phyloP scores from a whole-genome alignment of 2,797 vertebrate genomes.

The Furcifer pardalis region DNA sequence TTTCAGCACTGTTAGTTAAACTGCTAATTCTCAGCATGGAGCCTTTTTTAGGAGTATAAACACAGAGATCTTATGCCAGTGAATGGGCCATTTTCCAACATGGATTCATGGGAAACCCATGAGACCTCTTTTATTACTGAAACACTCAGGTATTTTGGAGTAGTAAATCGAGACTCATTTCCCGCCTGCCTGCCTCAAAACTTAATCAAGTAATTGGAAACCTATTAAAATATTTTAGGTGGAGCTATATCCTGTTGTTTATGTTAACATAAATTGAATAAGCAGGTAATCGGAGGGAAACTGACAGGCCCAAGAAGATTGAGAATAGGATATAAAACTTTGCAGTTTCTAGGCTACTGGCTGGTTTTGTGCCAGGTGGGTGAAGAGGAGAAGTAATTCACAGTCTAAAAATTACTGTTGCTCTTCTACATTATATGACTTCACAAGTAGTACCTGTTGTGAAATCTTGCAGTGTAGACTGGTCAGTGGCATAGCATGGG shows the following conservation, averaged over 20 bases:
- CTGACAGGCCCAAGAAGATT: background rate
- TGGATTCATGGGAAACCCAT: constrained; percentile 35
- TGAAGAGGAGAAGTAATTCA: constrained; percentile 4
- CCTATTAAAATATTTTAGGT: constrained; percentile 62
- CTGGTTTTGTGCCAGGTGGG: constrained; percentile 21
- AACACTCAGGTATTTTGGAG: constrained; percentile 37
- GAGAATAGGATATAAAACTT: constrained; percentile 21
- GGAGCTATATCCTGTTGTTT: constrained; percentile 67
- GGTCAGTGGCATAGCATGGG: no score
- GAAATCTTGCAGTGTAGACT: background rate
- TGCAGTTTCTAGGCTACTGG: constrained; percentile 20
- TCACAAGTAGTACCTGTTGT: background rate
- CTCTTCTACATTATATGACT: background rate
- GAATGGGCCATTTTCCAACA: constrained; percentile 5
- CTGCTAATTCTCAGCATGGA: constrained; percentile 1
- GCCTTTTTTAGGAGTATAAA: background rate
- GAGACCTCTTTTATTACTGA: constrained; percentile 5
- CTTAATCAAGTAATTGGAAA: constrained; percentile 60
- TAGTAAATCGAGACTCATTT: constrained; percentile 47
- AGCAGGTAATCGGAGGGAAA: constrained; percentile 1
- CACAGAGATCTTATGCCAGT: background rate
- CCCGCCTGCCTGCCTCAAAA: constrained; percentile 46
- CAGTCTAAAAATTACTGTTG: background rate
- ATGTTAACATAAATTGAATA: constrained; percentile 70
- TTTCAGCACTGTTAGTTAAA: constrained; percentile 11